phyloP scores from a whole-genome alignment of 2,888 invertebrate genomes.

The Erpobdella octoculata region DNA sequence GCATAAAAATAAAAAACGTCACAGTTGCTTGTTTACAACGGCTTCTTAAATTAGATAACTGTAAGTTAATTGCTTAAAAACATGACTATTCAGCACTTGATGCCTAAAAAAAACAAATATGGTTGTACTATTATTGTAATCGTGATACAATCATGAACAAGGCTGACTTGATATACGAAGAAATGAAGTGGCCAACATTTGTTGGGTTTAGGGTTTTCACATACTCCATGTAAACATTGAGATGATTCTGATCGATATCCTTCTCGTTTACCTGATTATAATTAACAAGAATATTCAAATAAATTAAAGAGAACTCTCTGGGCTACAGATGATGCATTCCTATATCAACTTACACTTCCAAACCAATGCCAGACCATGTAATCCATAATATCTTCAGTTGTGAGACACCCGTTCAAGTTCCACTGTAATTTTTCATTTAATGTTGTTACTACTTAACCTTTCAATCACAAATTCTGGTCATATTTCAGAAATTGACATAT shows the following conservation, averaged over 20 bases:
- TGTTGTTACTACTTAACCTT: too few relatives aligned
- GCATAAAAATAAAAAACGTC: too few relatives aligned
- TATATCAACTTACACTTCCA: conserved; percentile 57
- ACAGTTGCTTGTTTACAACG: too few relatives aligned
- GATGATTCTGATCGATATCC: conserved; percentile 84
- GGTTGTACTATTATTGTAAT: background rate
- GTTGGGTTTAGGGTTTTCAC: conserved; percentile 76
- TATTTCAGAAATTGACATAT: too few relatives aligned
- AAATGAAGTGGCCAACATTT: conserved; percentile 85
- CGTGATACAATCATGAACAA: background rate
- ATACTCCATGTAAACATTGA: conserved; percentile 78
- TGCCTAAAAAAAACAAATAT: too few relatives aligned
- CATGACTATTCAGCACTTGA: too few relatives aligned
- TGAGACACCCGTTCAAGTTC: conserved; percentile 49
- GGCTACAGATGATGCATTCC: background rate
- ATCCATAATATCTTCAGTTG: conserved; percentile 55
- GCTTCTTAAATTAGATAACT: too few relatives aligned
- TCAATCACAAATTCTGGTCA: too few relatives aligned
- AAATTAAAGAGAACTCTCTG: too few relatives aligned
- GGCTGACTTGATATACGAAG: conserved; percentile 68
- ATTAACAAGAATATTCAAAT: too few relatives aligned
- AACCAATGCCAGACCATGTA: conserved; percentile 99
- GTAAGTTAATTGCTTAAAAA: too few relatives aligned
- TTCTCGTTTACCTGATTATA: conserved; percentile 55
- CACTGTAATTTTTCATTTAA: conserved; percentile 45